Evolutionary conservation across 2,888 invertebrate species (phyloP).

Genomic region (Agonopterix heracliana): DNA sequence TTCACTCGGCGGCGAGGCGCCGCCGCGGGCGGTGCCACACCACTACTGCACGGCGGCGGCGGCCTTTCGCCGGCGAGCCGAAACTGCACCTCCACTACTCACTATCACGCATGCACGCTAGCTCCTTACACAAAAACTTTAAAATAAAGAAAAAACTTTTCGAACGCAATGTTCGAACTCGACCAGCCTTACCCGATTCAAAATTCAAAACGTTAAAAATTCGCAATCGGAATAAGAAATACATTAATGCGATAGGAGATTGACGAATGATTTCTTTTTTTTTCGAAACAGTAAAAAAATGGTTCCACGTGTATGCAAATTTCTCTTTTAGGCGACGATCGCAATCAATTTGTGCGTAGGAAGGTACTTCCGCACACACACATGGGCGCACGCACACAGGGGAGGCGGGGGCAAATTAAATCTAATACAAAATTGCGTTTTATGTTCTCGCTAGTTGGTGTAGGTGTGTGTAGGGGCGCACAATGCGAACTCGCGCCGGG

Average conservation of each 20-base stretch:
- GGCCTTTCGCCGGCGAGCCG: conserved; percentile 25
- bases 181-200: not conserved
- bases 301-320: conserved; percentile 66
- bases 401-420: conserved; percentile 67
- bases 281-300: conserved; percentile 29
- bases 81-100: conserved; percentile 32
- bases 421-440: conserved; percentile 77
- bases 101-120: conserved; percentile 54
- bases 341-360: conserved; percentile 75
- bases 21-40: conserved; percentile 61
- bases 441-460: conserved; percentile 68
- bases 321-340: conserved; percentile 68
- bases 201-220: not conserved
- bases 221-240: conserved; percentile 16
- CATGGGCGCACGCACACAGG: conserved; percentile 32
- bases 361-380: conserved; percentile 40
- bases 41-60: conserved; percentile 37
- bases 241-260: conserved; percentile 33
- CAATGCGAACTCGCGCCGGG: conserved; percentile 61
- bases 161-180: not conserved
- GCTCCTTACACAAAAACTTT: conserved; percentile 11
- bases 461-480: conserved; percentile 60
- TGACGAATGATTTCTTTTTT: conserved; percentile 44
- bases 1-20: conserved; percentile 68
- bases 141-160: not conserved